These are phyloP conservation scores for Standfussiana lucernea DNA, from an alignment of 2,888 invertebrate species.

Conservation along the genomic window DNA sequence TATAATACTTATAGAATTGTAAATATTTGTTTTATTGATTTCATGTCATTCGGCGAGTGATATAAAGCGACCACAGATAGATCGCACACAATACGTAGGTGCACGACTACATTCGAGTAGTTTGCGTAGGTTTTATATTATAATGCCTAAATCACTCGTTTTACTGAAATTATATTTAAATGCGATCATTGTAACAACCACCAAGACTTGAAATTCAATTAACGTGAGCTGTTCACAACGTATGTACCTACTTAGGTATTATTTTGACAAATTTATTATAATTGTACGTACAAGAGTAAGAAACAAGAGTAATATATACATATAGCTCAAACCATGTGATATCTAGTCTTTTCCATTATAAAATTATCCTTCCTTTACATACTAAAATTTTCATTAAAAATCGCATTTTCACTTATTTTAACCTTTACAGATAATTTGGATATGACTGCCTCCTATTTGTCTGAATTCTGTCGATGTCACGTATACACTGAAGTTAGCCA, in stretches of 20 bases:
- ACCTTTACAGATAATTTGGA: conserved; percentile 64
- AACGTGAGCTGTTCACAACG: conserved; percentile 72
- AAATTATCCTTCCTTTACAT: conserved; percentile 77
- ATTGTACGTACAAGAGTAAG: conserved; percentile 77
- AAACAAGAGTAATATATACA: conserved; percentile 80
- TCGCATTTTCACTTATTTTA: conserved; percentile 65
- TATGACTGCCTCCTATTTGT: conserved; percentile 57
- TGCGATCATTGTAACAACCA: conserved; percentile 70
- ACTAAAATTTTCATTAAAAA: conserved; percentile 67
- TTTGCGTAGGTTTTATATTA: conserved; percentile 70
- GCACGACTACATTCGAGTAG: conserved; percentile 70
- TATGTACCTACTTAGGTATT: conserved; percentile 73
- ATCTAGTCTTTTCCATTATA: conserved; percentile 88
- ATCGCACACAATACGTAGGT: conserved; percentile 70
- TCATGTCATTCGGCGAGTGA: conserved; percentile 63
- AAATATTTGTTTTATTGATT: conserved; percentile 69
- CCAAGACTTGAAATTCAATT: conserved; percentile 73
- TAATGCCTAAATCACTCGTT: conserved; percentile 72
- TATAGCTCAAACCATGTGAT: conserved; percentile 90
- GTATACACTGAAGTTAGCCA: conserved; percentile 38
- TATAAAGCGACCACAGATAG: conserved; percentile 62
- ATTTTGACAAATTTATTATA: conserved; percentile 75
- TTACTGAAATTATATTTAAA: conserved; percentile 66
- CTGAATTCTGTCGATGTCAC: conserved; percentile 44
- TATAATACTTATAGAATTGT: conserved; percentile 62